Base-by-base conservation (phyloP, 2,888 invertebrate species). In the Meteorus colon region DNA sequence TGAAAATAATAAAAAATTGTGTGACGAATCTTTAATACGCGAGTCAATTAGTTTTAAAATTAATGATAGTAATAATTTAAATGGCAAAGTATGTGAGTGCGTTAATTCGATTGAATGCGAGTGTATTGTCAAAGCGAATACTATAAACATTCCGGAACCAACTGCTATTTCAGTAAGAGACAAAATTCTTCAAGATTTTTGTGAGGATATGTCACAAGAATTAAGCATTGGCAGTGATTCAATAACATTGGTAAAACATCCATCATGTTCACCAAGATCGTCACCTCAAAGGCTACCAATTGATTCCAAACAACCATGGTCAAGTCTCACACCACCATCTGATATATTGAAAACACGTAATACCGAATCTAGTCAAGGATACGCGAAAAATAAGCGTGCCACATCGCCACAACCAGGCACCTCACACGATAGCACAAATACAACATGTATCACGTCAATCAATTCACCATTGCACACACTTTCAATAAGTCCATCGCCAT, bases 101-200 rank as follows among this genome's bases (percentile, higher is more conserved):
- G 73, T 79, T 31, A 87, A 87, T 71, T 78, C 66, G 60, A 62
- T 71, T 29, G 86, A 88, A 45, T 86, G 85, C 78, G 84, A 84
- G 70, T 86, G 86, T 67, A 78, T 66, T 71, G 75, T 76, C 67
- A 82, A 82, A 34, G 77, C 74, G 24, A 76, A 48, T 45, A 62
- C 69, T 0, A 12, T 74, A 2, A 62, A 77, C 48, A 74, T 68
- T 72, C 75, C 62, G 41, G 78, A 80, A 48, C 81, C 81, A 65
- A 80, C 77, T 62, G 86, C 86, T 45, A 87, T 88, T 76, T 89
- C 89, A 2, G 88, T 89, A 1, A 84, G 89, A 34, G 89, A 89
- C 77, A 89, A 89, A 77, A 89, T 89, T 70, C 77, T 89, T 59
- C 89, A 89, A 76, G 89, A 89, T 77, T 89, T 89, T 76, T 89